These are phyloP conservation scores for Panorpa germanica DNA, from an alignment of 2,888 invertebrate genomes.

Conservation along the genomic window DNA sequence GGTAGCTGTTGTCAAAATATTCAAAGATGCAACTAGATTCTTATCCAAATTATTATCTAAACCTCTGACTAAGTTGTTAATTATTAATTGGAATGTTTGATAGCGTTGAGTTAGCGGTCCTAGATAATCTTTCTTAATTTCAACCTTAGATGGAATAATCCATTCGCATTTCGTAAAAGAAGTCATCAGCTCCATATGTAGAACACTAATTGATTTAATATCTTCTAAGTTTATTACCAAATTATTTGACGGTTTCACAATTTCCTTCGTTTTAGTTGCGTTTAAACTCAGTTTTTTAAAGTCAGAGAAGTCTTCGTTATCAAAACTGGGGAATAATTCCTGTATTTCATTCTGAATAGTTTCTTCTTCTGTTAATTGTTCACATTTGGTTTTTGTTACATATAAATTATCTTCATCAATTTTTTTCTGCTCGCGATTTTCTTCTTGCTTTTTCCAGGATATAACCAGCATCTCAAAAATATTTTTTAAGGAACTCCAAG, in stretches of 20 bases:
- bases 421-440: constrained; percentile 40
- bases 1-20: constrained; percentile 33
- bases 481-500: constrained; percentile 28
- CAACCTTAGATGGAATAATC: constrained; percentile 27
- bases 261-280: no score
- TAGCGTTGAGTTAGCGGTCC: constrained; percentile 37
- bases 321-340: constrained; percentile 47
- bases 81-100: constrained; percentile 32
- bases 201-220: constrained; percentile 33
- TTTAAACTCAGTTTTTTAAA: no score
- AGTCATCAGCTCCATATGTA: constrained; percentile 38
- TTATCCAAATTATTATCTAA: constrained; percentile 33
- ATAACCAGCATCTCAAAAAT: constrained; percentile 40
- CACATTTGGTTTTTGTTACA: constrained; percentile 48
- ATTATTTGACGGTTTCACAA: constrained; percentile 9
- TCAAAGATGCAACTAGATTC: constrained; percentile 32
- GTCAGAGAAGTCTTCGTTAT: constrained; percentile 50
- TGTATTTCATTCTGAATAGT: constrained; percentile 41
- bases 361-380: constrained; percentile 48
- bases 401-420: constrained; percentile 62
- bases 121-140: constrained; percentile 22
- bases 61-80: constrained; percentile 29
- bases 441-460: constrained; percentile 61
- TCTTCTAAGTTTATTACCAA: constrained; percentile 33
- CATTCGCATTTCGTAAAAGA: constrained; percentile 39